A percentile compares a stretch with the other conserved stretches of the same genome.
phyloP scores from a whole-genome alignment of 2,797 vertebrate species.

The Acipenser transmontanus region DNA sequence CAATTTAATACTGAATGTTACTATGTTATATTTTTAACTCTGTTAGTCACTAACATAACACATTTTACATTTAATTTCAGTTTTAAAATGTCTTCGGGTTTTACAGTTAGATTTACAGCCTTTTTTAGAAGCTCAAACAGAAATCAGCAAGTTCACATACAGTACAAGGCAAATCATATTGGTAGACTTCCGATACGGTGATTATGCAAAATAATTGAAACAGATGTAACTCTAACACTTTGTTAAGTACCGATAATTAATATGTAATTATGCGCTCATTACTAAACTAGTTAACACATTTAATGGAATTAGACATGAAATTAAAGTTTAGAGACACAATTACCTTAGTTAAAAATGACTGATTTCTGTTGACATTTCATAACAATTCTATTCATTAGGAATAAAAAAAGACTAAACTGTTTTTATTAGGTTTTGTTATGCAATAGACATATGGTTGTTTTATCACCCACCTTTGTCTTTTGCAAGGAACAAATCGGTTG shows the following conservation, averaged over 20 bases:
- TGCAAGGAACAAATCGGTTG: no score
- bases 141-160: conserved; percentile 37
- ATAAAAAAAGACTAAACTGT: conserved; percentile 30
- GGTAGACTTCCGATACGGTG: conserved; percentile 35
- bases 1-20: conserved; percentile 10
- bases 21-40: neutral
- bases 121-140: conserved; percentile 9
- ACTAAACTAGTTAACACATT: conserved; percentile 46
- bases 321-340: conserved; percentile 35
- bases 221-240: conserved; percentile 49
- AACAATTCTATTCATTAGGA: conserved; percentile 33
- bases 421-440: conserved; percentile 9
- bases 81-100: conserved; percentile 1
- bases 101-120: conserved; percentile 11
- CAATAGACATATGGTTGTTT: no score
- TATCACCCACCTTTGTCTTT: no score
- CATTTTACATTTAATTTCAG: no score
- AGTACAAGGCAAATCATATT: conserved; percentile 25
- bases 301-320: conserved; percentile 38
- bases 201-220: conserved; percentile 49
- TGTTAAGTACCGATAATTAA: conserved; percentile 50
- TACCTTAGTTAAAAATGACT: conserved; percentile 37
- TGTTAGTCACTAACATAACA: no score
- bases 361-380: conserved; percentile 33
- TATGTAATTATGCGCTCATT: conserved; percentile 52